Conservation (phyloP, 2,113 vertebrate genomes). For the Dipodomys stephensi region DNA sequence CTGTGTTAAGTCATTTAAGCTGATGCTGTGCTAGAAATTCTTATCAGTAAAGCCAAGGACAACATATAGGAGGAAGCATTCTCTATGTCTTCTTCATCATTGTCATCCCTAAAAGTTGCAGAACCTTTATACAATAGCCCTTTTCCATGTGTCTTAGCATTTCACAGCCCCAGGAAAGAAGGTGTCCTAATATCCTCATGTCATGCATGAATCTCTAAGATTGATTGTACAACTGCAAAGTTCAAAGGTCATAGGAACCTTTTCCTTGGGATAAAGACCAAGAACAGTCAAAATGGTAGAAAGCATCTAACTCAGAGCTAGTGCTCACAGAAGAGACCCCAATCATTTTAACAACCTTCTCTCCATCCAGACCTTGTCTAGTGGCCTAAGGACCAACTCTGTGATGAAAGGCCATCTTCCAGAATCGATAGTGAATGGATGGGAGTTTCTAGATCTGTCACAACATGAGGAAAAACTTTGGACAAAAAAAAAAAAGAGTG, state of each 20-base stretch:
- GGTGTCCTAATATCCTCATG: not conserved
- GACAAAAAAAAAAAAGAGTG: not conserved
- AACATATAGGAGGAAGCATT: too few species aligned
- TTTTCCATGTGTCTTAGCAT: not conserved
- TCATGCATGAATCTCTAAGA: not conserved
- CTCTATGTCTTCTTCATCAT: not conserved
- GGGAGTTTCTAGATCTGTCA: not conserved
- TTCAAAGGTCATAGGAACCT: not conserved
- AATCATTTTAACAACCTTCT: not conserved
- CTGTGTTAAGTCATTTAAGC: not conserved
- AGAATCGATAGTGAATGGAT: not conserved
- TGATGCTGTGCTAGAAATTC: not conserved
- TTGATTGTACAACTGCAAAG: not conserved
- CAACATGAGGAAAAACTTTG: not conserved
- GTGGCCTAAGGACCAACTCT: not conserved
- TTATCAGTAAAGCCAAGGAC: not conserved
- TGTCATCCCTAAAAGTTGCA: not conserved
- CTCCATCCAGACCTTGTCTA: not conserved
- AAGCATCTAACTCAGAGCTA: not conserved
- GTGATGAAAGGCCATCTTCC: not conserved
- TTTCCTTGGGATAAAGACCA: not conserved
- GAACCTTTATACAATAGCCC: not conserved
- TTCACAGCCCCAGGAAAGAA: not conserved
- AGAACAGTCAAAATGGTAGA: not conserved
- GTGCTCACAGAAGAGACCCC: not conserved